These are phyloP conservation scores for Cirrhinus molitorella DNA, from an alignment of 2,797 vertebrate species.

Conservation along the genomic window DNA sequence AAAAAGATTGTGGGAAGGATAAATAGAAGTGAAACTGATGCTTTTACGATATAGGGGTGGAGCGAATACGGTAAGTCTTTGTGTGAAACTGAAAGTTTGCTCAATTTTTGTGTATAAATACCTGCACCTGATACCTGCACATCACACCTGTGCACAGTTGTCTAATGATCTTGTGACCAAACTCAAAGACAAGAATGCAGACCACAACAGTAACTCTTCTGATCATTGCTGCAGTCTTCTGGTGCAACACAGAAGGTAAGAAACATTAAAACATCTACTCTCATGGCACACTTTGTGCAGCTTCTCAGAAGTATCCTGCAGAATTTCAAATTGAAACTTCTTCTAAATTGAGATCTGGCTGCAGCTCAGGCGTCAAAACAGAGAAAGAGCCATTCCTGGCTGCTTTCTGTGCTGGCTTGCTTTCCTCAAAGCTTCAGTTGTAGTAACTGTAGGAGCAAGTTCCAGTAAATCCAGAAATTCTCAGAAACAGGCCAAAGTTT, in stretches of 20 bases:
- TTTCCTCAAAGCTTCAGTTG: neutral
- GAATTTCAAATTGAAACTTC: neutral
- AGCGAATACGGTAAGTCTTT: neutral
- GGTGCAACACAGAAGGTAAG: slow-evolving; percentile 52
- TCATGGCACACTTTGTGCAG: neutral
- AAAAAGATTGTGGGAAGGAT: neutral
- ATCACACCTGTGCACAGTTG: slow-evolving; percentile 17
- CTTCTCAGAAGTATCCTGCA: neutral
- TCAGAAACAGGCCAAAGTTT: slow-evolving; percentile 5
- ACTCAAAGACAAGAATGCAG: slow-evolving; percentile 48
- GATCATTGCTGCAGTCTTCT: slow-evolving; percentile 43
- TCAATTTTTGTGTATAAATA: slow-evolving; percentile 48
- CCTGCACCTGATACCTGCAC: slow-evolving; percentile 27
- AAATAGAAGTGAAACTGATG: neutral
- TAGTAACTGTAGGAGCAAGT: neutral
- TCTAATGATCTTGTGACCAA: slow-evolving; percentile 9
- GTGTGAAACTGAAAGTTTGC: slow-evolving; percentile 24
- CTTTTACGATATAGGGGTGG: slow-evolving; percentile 29
- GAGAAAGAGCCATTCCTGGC: neutral
- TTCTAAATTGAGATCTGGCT: neutral
- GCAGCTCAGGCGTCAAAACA: neutral
- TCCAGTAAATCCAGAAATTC: neutral
- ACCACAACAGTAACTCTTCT: slow-evolving; percentile 40
- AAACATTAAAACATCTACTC: neutral
- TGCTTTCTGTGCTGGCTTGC: neutral